A percentile compares a stretch with the other conserved stretches of the same genome.
Evolutionary conservation across 2,113 vertebrate genomes (phyloP).

Genomic region (Plecotus auritus): DNA sequence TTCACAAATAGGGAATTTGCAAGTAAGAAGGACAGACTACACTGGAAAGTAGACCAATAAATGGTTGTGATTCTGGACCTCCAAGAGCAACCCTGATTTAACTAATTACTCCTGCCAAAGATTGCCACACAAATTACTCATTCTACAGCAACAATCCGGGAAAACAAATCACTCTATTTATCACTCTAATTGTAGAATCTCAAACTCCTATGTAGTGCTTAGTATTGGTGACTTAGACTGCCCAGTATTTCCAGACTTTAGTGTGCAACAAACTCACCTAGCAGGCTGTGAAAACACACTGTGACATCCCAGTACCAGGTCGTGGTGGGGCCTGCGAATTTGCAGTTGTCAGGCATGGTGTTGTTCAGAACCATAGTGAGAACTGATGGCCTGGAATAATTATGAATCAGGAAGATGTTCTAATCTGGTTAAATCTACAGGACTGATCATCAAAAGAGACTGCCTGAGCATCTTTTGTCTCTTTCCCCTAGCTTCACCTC

Average conservation of each 20-base stretch:
- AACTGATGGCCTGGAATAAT: background rate
- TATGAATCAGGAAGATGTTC: background rate
- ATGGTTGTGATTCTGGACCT: background rate
- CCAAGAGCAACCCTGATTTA: background rate
- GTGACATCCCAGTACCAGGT: background rate
- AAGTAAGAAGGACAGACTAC: background rate
- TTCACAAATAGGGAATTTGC: background rate
- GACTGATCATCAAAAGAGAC: background rate
- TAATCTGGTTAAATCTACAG: background rate
- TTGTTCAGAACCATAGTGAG: background rate
- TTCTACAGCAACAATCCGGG: background rate
- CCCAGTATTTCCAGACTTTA: background rate
- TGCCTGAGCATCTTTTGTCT: background rate
- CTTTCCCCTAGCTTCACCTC: background rate
- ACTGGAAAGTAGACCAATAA: background rate
- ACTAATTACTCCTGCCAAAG: background rate
- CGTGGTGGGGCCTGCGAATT: background rate
- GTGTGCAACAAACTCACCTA: background rate
- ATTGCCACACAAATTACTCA: background rate
- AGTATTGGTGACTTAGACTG: background rate
- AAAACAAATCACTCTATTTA: background rate
- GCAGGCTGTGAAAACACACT: background rate
- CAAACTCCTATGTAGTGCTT: background rate
- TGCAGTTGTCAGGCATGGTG: background rate
- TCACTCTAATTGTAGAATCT: background rate